These are phyloP conservation scores for Drosophila gunungcola DNA, from an alignment of 1,140 invertebrate species.

Conservation along the genomic window DNA sequence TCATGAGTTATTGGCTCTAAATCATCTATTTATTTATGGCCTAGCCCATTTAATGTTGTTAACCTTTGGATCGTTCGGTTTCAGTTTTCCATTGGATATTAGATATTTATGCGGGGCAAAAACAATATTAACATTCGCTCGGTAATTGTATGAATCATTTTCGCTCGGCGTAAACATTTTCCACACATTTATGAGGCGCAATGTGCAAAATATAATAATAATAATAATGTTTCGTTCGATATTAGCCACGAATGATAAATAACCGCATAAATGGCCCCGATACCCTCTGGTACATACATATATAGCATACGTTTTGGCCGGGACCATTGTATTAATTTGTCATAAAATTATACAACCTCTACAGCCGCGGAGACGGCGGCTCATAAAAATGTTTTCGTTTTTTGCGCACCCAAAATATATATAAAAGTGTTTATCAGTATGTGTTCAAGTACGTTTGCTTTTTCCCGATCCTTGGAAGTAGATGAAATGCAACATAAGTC, in stretches of 20 bases:
- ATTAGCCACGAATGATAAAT: constrained; percentile 66
- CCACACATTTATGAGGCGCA: constrained; percentile 63
- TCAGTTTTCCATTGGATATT: constrained; percentile 47
- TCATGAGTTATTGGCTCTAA: constrained; percentile 62
- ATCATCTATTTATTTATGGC: constrained; percentile 68
- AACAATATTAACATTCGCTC: constrained; percentile 51
- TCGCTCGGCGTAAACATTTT: constrained; percentile 55
- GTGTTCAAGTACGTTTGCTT: background rate
- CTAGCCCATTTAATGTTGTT: constrained; percentile 58
- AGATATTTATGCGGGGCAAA: constrained; percentile 62
- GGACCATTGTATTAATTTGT: constrained; percentile 77
- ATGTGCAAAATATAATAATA: constrained; percentile 79
- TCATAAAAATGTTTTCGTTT: constrained; percentile 54
- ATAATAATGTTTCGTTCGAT: constrained; percentile 72
- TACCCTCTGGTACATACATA: constrained; percentile 1
- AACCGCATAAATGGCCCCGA: constrained; percentile 57
- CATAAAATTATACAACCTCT: constrained; percentile 73
- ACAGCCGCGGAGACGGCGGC: constrained; percentile 19
- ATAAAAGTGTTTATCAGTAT: constrained; percentile 45
- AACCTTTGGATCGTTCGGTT: constrained; percentile 47
- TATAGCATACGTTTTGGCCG: constrained; percentile 38
- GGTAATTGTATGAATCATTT: constrained; percentile 79
- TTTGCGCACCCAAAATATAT: constrained; percentile 21
- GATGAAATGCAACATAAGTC: background rate
- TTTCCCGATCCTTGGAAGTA: constrained; percentile 2